Conservation (phyloP, 2,888 invertebrate genomes). For the Bibio marci region DNA sequence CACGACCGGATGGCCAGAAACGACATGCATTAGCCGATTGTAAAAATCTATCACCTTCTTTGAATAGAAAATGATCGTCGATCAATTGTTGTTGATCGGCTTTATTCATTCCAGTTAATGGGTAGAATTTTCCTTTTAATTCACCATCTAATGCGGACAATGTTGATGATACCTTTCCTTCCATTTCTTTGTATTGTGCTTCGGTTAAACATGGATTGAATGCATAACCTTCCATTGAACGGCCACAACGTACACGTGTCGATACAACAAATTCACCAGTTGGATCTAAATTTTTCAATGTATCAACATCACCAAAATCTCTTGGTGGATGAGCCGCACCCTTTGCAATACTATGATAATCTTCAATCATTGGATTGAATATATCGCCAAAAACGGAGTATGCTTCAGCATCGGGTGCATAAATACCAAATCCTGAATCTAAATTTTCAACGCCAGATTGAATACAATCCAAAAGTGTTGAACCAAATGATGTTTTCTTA, state of each 20-base stretch:
- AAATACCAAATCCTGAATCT: slow-evolving; percentile 93
- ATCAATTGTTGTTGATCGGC: slow-evolving; percentile 90
- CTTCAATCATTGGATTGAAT: slow-evolving; percentile 96
- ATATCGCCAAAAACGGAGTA: slow-evolving; percentile 84
- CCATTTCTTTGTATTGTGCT: slow-evolving; percentile 96
- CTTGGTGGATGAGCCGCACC: slow-evolving; percentile 85
- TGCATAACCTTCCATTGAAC: slow-evolving; percentile 86
- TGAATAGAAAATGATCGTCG: slow-evolving; percentile 96
- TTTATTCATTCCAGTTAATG: slow-evolving; percentile 91
- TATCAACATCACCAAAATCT: slow-evolving; percentile 85
- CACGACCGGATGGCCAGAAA: slow-evolving; percentile 93
- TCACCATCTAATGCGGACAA: slow-evolving; percentile 72
- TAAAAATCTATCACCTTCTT: slow-evolving; percentile 68
- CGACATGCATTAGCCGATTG: slow-evolving; percentile 91
- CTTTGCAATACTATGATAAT: slow-evolving; percentile 90
- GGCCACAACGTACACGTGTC: slow-evolving; percentile 91
- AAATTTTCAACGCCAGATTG: slow-evolving; percentile 95
- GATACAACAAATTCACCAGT: slow-evolving; percentile 81
- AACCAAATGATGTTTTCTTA: slow-evolving; percentile 82
- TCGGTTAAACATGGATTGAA: slow-evolving; percentile 96
- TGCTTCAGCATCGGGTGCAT: slow-evolving; percentile 92
- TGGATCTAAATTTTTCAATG: slow-evolving; percentile 85
- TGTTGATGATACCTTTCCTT: slow-evolving; percentile 69
- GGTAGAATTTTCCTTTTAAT: slow-evolving; percentile 88
- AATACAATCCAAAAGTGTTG: slow-evolving; percentile 82